Conservation (phyloP, 2,113 vertebrate species). For the Martes martes region DNA sequence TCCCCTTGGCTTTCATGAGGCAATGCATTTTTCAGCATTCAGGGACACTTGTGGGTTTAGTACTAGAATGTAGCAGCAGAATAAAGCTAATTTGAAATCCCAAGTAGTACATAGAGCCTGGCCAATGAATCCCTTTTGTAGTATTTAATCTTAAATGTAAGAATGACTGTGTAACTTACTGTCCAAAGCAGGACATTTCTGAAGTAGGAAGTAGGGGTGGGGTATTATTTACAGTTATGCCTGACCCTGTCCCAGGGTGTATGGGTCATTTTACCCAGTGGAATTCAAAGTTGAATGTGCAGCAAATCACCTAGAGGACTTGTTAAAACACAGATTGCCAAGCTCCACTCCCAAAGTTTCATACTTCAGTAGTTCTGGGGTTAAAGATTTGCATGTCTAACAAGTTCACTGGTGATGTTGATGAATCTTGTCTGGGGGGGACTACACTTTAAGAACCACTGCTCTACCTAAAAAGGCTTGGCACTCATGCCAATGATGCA, state of each 20-base stretch:
- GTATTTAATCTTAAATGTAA: neutral
- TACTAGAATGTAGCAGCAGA: neutral
- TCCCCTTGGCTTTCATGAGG: neutral
- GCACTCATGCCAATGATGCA: neutral
- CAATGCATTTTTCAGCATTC: neutral
- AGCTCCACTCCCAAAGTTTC: neutral
- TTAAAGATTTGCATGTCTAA: neutral
- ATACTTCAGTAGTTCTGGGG: neutral
- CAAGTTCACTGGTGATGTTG: neutral
- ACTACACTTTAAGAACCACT: neutral
- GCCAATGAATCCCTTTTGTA: neutral
- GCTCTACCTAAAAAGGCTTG: neutral
- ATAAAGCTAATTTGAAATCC: neutral
- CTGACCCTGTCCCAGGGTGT: neutral
- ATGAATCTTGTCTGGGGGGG: neutral
- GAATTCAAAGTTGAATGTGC: neutral
- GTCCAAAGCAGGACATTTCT: neutral
- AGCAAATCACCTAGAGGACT: neutral
- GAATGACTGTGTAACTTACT: neutral
- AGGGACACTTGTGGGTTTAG: neutral
- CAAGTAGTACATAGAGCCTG: neutral
- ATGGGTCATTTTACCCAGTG: neutral
- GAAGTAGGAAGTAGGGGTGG: neutral
- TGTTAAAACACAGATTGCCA: neutral
- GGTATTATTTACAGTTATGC: neutral